These are phyloP conservation scores for Temnothorax curvispinosus DNA, from an alignment of 1,140 invertebrate species.

Conservation along the genomic window DNA sequence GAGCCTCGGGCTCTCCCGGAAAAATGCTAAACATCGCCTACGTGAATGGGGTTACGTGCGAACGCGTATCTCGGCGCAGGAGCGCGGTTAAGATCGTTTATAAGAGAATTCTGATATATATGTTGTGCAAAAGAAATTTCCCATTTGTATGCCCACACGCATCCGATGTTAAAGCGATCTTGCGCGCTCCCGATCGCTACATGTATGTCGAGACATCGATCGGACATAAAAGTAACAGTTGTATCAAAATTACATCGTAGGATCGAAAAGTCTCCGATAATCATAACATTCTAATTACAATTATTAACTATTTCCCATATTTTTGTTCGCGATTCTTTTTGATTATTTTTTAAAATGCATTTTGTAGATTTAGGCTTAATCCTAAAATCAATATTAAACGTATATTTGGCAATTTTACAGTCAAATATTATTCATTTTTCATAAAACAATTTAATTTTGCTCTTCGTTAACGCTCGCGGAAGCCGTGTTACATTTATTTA, in stretches of 20 bases:
- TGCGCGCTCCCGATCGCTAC: background rate
- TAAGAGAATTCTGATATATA: slow-evolving; percentile 27
- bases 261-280: background rate
- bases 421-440: slow-evolving; percentile 21
- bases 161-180: slow-evolving; percentile 39
- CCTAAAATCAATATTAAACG: slow-evolving; percentile 10
- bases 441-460: slow-evolving; percentile 31
- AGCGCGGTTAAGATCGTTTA: slow-evolving; percentile 6
- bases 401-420: slow-evolving; percentile 1
- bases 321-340: background rate
- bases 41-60: slow-evolving; percentile 28
- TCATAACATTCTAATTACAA: background rate
- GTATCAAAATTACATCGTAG: background rate
- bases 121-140: slow-evolving; percentile 38
- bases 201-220: background rate
- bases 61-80: slow-evolving; percentile 6
- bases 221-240: background rate
- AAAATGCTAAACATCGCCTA: slow-evolving; percentile 42
- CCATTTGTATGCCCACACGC: slow-evolving; percentile 58
- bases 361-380: background rate
- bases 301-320: background rate
- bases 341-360: background rate
- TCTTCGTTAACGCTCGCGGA: background rate
- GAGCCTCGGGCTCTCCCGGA: background rate
- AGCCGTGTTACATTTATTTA: slow-evolving; percentile 1